These are phyloP conservation scores for Nomada fucata DNA, from an alignment of 2,888 invertebrate genomes.

Conservation along the genomic window DNA sequence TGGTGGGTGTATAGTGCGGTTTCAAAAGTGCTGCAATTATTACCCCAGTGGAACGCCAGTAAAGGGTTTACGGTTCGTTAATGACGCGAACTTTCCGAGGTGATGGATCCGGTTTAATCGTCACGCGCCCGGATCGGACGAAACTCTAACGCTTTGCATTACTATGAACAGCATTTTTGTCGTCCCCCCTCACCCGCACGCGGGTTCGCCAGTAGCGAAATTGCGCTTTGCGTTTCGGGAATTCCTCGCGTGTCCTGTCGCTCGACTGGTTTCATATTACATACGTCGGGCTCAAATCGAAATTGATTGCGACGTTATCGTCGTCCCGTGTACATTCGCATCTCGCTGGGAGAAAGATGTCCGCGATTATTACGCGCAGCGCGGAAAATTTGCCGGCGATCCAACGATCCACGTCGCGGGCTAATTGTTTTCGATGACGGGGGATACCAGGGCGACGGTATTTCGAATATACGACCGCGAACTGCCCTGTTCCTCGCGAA, in stretches of 20 bases:
- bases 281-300: conserved; percentile 22
- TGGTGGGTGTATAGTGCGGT: neutral
- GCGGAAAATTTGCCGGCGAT: conserved; percentile 5
- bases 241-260: conserved; percentile 16
- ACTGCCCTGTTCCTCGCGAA: neutral
- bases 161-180: conserved; percentile 18
- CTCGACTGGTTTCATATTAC: conserved; percentile 30
- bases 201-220: too few relatives aligned
- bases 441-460: neutral
- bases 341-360: conserved; percentile 19
- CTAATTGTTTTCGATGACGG: conserved; percentile 14
- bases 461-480: neutral
- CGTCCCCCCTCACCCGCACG: neutral
- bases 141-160: conserved; percentile 30
- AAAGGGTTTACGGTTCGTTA: conserved; percentile 54
- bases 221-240: conserved; percentile 15
- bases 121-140: conserved; percentile 11
- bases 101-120: conserved; percentile 44
- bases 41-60: conserved; percentile 26
- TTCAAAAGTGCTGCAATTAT: conserved; percentile 44
- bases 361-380: conserved; percentile 32
- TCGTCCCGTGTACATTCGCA: conserved; percentile 9
- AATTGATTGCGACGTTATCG: conserved; percentile 53
- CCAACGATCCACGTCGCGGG: neutral
- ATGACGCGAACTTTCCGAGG: conserved; percentile 42